Conservation (phyloP, 2,797 vertebrate species). For the Oreortyx pictus region DNA sequence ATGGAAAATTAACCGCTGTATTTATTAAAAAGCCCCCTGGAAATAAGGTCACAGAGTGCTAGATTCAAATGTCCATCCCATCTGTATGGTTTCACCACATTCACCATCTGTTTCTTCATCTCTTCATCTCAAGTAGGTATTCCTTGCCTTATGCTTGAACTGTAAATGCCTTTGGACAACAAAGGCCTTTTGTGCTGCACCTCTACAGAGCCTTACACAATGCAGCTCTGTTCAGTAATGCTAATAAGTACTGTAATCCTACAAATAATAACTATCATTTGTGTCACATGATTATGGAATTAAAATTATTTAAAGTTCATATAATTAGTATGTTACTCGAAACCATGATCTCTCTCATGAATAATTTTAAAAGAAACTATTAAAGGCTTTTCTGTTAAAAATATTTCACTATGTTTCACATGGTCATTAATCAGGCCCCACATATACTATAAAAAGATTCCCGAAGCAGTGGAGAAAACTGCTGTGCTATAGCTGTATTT, state of each 20-base stretch:
- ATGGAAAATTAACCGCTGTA: conserved; percentile 3
- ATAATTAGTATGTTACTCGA: neutral
- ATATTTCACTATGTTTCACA: conserved; percentile 10
- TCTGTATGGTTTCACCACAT: neutral
- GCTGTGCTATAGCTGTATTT: neutral
- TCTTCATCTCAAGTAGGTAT: neutral
- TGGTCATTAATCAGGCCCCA: conserved; percentile 42
- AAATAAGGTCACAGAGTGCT: neutral
- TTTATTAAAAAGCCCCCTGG: conserved; percentile 8
- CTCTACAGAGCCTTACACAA: neutral
- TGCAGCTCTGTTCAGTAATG: neutral
- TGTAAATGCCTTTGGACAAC: neutral
- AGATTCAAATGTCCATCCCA: neutral
- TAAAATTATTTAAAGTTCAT: neutral
- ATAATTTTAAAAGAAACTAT: neutral
- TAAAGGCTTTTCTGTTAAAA: conserved; percentile 30
- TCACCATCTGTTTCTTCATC: neutral
- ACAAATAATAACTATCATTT: conserved; percentile 7
- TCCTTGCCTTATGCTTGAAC: neutral
- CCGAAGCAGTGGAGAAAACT: neutral
- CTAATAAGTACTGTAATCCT: neutral
- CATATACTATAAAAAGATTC: conserved; percentile 9
- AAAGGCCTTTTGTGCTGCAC: neutral
- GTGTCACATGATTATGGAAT: neutral
- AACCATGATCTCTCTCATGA: neutral